Conservation (phyloP, 2,888 invertebrate genomes). For the Ethmia dodecea region DNA sequence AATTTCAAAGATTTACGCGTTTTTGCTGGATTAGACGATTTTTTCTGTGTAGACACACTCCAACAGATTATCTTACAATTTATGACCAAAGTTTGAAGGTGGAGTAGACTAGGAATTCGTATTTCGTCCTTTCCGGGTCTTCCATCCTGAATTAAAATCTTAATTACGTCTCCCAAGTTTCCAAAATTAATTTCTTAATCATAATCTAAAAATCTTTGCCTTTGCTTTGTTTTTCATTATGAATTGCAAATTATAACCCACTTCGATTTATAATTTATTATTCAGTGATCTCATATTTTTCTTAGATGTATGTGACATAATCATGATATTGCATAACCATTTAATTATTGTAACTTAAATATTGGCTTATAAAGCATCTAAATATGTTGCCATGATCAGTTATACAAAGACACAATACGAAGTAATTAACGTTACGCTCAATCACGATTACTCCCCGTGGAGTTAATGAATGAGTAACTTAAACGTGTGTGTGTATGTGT, state of each 20-base stretch:
- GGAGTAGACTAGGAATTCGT: slow-evolving; percentile 31
- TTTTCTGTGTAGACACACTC: slow-evolving; percentile 6
- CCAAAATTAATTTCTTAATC: slow-evolving; percentile 59
- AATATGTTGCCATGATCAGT: too few species aligned
- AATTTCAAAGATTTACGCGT: slow-evolving; percentile 9
- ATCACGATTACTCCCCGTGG: not conserved
- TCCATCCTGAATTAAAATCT: slow-evolving; percentile 61
- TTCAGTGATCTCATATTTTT: too few species aligned
- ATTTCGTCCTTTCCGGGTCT: slow-evolving; percentile 45
- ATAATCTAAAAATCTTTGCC: too few species aligned
- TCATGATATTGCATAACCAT: too few species aligned
- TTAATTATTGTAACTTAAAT: too few species aligned
- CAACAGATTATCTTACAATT: slow-evolving; percentile 47
- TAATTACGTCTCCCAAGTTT: slow-evolving; percentile 61
- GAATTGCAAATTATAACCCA: slow-evolving; percentile 30
- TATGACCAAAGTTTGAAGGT: slow-evolving; percentile 57
- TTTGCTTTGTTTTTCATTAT: slow-evolving; percentile 33
- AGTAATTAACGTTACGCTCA: too few species aligned
- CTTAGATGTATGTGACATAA: too few species aligned
- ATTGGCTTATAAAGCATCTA: too few species aligned
- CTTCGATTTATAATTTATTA: slow-evolving; percentile 18
- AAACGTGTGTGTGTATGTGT: not conserved
- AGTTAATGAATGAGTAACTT: not conserved
- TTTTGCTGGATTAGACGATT: slow-evolving; percentile 4
- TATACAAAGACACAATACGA: too few species aligned